Evolutionary conservation across 2,113 vertebrate species (phyloP).

Genomic region (Carollia perspicillata): DNA sequence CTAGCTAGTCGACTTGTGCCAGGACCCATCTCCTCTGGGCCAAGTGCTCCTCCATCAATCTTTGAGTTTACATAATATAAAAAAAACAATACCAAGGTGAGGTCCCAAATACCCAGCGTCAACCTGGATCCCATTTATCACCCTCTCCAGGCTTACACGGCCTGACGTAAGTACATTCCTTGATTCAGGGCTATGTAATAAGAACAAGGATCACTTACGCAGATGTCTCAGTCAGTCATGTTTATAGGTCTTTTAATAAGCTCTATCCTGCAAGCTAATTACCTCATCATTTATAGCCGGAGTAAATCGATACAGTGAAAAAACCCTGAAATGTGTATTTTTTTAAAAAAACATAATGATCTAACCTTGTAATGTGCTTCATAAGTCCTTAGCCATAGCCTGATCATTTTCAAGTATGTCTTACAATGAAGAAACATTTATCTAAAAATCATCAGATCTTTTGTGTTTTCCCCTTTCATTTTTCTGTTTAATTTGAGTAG

Average conservation of each 20-base stretch:
- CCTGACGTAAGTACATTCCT: background rate
- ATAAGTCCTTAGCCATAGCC: background rate
- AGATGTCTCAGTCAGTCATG: background rate
- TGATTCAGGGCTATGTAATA: background rate
- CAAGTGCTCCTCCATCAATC: background rate
- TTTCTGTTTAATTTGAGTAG: background rate
- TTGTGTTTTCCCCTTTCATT: background rate
- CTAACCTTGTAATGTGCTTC: background rate
- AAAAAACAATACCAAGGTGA: background rate
- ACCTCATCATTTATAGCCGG: conserved; percentile 28
- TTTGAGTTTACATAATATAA: background rate
- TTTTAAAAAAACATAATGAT: background rate
- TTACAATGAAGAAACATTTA: background rate
- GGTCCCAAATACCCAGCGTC: background rate
- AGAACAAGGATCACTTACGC: background rate
- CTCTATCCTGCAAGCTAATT: conserved; percentile 23
- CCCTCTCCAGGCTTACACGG: background rate
- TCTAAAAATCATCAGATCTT: background rate
- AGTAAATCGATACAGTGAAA: conserved; percentile 23
- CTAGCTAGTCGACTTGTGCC: background rate
- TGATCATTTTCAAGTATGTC: background rate
- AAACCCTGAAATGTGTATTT: background rate
- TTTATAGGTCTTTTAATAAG: conserved; percentile 37
- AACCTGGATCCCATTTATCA: background rate
- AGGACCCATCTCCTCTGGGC: background rate